Evolutionary conservation across 2,888 invertebrate genomes (phyloP), one percentile per base, ranked within the genome.

Genomic region (Cepaea hortensis): DNA sequence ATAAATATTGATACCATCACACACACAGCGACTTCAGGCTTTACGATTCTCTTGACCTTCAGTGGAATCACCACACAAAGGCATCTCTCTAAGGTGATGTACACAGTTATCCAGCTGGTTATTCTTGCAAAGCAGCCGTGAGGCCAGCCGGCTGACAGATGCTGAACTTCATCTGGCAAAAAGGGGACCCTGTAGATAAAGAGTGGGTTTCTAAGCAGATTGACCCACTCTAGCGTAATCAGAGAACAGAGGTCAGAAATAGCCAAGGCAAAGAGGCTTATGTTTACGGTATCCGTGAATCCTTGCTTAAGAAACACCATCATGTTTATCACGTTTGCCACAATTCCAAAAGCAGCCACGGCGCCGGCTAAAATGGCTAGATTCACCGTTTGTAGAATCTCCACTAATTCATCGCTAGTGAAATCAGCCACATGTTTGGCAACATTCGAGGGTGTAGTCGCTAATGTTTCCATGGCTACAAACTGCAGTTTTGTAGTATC

Each of bases 11-110:
- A 50, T 6, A 55, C 3, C 50, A 82, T 5, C 48, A 72, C 48
- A 15, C 23, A 55, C 4, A 72, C 7, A 11, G 55, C n/a, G 4
- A 70, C 13, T 50, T 72, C 70, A 5, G 82, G 82, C 3, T 9
- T 82, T 18, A 82, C 72, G 50, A 82, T 82, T 70, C 13, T 72
- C n/a, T 82, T 82, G 13, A 82, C 82, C 35, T 82, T 80, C 18
- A 80, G 7, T 6, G 80, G 80, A 13, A 80, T 20, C 7, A 80
- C 46, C 13, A 80, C 80, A 55, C 80, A 80, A 18, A 80, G 62
- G 35, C 80, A 80, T 65, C 80, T 35, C 18, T 80, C 80, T 15
- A 80, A 65, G 20, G 80, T 80, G 46, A 80, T 80, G 62, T 80
- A 80, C 18, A 80, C 80, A 1, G 80, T 80, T 15, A 80, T 55